Base-by-base conservation (phyloP, 2,797 vertebrate species). In the Pygocentrus nattereri region DNA sequence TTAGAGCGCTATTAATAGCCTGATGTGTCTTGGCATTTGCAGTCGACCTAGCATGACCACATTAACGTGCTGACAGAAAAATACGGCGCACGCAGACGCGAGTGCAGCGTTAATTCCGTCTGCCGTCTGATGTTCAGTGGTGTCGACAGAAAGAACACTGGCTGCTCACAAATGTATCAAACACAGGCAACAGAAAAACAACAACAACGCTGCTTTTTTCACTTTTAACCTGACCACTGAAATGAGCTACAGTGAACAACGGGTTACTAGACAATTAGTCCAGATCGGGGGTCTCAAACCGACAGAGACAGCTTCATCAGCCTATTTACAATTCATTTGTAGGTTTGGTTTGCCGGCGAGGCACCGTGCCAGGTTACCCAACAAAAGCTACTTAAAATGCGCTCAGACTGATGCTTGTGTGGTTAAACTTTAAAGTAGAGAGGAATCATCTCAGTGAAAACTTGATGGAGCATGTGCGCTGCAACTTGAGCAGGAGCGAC, bases 1-100 rank as follows among this genome's bases (percentile, higher is more conserved):
- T 92, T 88, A 85, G 89, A 90, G 86, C 85, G 81, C 88, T 93
- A 93, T 92, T 92, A 92, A 93, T 88, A 86, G 88, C 84, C 85
- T 83, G 82, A 85, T 78, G 88, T 84, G 84, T 84, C 80, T 91
- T 86, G 87, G 86, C 83, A 81, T 90, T 91, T 91, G 84, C 80
- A 85, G 86, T 59, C 56, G 69, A 84, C 82, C 81, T 83, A 76
- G 67, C 78, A 78, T 84, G 81, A 89, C 84, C 86, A 89, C 83
- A 88, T 82, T 87, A 90, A 89, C 90, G 87, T 88, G 87, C 87
- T 67, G 56, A 91, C 88, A 88, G 82, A 82, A 82, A 87, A 80
- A 89, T 81, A 80, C 23, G 23, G 31, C 50, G 56, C 25, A 23
- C 18, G 41, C 27, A 80, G 71, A 61, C 30, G 47, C 23, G 7